Conservation (phyloP, 1,140 invertebrate genomes). For the Linepithema humile region DNA sequence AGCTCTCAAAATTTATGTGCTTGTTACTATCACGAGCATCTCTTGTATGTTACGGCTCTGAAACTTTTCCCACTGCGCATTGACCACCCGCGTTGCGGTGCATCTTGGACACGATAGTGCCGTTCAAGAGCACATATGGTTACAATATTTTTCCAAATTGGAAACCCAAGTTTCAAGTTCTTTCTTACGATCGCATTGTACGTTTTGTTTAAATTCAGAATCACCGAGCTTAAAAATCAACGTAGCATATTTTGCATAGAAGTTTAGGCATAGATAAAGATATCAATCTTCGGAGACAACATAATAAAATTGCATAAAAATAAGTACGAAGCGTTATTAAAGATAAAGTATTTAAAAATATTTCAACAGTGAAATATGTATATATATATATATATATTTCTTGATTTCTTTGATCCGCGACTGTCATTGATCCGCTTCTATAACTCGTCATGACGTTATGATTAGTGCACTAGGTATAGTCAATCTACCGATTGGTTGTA, state of each 20-base stretch:
- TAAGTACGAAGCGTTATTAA: too few species aligned
- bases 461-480: constrained; percentile 57
- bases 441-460: constrained; percentile 55
- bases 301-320: not conserved
- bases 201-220: not conserved
- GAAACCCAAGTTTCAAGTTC: too few species aligned
- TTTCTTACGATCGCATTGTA: too few species aligned
- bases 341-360: too few species aligned
- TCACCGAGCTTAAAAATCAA: not conserved
- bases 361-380: not conserved
- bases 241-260: not conserved
- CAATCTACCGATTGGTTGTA: constrained; percentile 61
- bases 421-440: constrained; percentile 72
- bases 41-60: not conserved
- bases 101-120: constrained; percentile 47
- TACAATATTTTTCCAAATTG: constrained; percentile 1
- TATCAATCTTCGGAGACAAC: not conserved
- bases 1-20: not conserved
- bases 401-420: constrained; percentile 33
- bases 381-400: too few species aligned
- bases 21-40: not conserved
- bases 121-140: not conserved
- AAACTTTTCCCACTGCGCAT: not conserved
- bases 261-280: not conserved
- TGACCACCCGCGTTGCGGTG: constrained; percentile 56